phyloP scores from a whole-genome alignment of 1,140 invertebrate genomes.

The Drosophila neocordata region DNA sequence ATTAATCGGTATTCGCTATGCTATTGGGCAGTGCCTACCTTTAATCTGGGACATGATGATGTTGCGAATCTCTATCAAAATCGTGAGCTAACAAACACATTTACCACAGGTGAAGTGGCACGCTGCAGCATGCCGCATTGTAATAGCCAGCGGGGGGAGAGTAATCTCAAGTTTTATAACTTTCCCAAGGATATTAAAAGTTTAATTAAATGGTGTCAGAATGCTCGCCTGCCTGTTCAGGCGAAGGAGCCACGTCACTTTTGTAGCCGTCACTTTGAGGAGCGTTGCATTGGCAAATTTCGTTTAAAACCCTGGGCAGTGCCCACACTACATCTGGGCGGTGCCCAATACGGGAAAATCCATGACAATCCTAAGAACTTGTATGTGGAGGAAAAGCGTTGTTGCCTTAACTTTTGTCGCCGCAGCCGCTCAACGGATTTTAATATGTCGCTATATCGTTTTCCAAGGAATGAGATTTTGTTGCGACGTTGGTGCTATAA shows the following conservation, averaged over 20 bases:
- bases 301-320: constrained; percentile 78
- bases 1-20: constrained; percentile 77
- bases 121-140: constrained; percentile 79
- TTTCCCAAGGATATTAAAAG: constrained; percentile 80
- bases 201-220: constrained; percentile 79
- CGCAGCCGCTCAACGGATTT: constrained; percentile 76
- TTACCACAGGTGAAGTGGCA: constrained; percentile 72
- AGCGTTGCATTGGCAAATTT: constrained; percentile 78
- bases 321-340: constrained; percentile 71
- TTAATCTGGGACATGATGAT: constrained; percentile 77
- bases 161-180: constrained; percentile 77
- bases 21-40: constrained; percentile 80
- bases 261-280: constrained; percentile 76
- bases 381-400: constrained; percentile 76
- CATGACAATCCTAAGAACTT: constrained; percentile 77
- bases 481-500: constrained; percentile 79
- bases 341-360: constrained; percentile 74
- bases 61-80: constrained; percentile 80
- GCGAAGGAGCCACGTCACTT: constrained; percentile 77
- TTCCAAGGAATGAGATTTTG: constrained; percentile 70
- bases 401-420: constrained; percentile 73
- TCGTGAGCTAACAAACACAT: constrained; percentile 73
- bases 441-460: constrained; percentile 76
- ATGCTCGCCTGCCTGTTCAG: constrained; percentile 72
- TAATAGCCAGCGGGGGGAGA: constrained; percentile 71